These are phyloP conservation scores for Sminthurinus aureus DNA, from an alignment of 2,888 invertebrate genomes.

Conservation along the genomic window DNA sequence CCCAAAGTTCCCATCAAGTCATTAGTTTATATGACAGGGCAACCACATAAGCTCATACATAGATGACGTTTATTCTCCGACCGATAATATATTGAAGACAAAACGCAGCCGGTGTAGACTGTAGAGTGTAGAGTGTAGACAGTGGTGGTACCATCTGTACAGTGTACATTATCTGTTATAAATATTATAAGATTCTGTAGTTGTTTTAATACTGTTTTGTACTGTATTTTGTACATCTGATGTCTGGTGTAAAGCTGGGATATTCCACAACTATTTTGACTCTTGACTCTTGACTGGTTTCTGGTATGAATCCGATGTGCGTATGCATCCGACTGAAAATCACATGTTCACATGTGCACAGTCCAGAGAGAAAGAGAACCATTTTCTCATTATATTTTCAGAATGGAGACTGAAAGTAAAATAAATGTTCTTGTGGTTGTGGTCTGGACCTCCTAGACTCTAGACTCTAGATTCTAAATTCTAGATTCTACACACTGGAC, in stretches of 20 bases:
- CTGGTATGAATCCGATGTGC: no score
- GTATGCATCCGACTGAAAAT: background rate
- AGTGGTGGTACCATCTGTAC: no score
- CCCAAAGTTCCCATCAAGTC: background rate
- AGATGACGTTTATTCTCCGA: background rate
- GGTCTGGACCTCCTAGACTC: background rate
- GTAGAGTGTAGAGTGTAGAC: no score
- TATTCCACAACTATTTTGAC: no score
- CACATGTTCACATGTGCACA: no score
- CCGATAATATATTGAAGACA: background rate
- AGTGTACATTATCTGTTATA: no score
- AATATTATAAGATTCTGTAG: no score
- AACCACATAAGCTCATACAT: background rate
- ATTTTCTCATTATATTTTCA: background rate
- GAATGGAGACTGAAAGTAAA: background rate
- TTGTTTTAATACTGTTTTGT: no score
- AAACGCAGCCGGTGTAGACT: background rate
- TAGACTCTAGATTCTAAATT: no score
- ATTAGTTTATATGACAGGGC: slow-evolving; percentile 13
- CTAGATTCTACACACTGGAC: no score
- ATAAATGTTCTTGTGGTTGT: background rate
- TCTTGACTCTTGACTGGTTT: no score
- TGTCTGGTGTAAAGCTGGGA: background rate
- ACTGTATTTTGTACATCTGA: background rate
- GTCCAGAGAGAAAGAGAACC: background rate